A percentile compares a stretch with the other conserved stretches of the same genome.
phyloP scores from a whole-genome alignment of 2,888 invertebrate genomes.

The Neocrepidodera transversa region DNA sequence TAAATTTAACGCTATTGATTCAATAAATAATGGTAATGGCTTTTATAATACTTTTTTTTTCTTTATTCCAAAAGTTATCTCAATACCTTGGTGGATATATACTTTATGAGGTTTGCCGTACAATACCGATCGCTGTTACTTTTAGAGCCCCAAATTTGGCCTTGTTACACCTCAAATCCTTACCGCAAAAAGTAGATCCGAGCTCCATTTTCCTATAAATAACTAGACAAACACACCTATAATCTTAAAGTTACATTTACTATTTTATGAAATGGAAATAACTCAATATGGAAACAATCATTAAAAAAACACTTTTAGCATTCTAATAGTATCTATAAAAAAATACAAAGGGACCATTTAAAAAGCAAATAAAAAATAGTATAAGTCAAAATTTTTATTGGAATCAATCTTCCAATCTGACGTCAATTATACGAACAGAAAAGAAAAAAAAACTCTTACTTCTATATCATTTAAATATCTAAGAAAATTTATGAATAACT shows the following conservation, averaged over 20 bases:
- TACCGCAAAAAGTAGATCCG: constrained; percentile 9
- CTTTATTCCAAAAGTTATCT: too few species aligned
- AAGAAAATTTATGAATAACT: constrained; percentile 3
- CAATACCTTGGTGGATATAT: too few species aligned
- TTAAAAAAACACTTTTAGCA: constrained; percentile 2
- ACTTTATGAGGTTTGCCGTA: too few species aligned
- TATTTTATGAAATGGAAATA: constrained; percentile 6
- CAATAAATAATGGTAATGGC: too few species aligned
- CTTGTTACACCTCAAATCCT: background rate
- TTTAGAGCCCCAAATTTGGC: constrained; percentile 10
- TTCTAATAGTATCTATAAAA: constrained; percentile 5
- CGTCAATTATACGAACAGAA: constrained; percentile 14
- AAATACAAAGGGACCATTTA: constrained; percentile 2
- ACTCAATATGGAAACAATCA: background rate
- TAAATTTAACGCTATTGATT: too few species aligned
- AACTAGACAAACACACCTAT: constrained; percentile 12
- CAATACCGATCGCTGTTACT: constrained; percentile 21
- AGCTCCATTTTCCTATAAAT: constrained; percentile 12
- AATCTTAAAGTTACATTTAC: constrained; percentile 18
- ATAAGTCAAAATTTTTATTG: constrained; percentile 14
- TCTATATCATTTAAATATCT: constrained; percentile 15
- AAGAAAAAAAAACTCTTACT: background rate
- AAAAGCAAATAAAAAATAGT: constrained; percentile 11
- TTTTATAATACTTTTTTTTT: too few species aligned
- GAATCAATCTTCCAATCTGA: constrained; percentile 13